A percentile compares a stretch with the other conserved stretches of the same genome.
Conservation (phyloP, 2,113 vertebrate genomes). For the Uria aalge region DNA sequence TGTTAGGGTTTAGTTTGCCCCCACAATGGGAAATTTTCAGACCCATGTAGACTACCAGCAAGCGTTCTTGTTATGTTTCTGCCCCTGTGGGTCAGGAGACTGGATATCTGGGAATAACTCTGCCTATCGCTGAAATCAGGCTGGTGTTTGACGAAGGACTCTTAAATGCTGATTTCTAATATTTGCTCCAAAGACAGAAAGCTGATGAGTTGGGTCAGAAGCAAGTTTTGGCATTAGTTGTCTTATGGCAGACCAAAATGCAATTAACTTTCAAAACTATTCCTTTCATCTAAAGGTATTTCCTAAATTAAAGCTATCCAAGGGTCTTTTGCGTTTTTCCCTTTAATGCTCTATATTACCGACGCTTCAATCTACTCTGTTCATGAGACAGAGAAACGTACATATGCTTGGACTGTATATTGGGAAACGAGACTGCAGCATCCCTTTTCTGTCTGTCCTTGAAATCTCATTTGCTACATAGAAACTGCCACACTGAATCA, state of each 20-base stretch:
- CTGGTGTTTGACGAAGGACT: background rate
- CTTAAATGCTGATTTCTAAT: background rate
- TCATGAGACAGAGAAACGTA: background rate
- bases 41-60: background rate
- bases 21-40: background rate
- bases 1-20: background rate
- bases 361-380: background rate
- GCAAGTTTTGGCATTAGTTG: conserved; percentile 49
- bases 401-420: background rate
- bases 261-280: background rate
- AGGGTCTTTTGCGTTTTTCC: background rate
- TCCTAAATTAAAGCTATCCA: background rate
- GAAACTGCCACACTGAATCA: background rate
- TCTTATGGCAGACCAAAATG: background rate
- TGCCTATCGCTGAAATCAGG: background rate
- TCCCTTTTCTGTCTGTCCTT: background rate
- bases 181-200: conserved; percentile 21
- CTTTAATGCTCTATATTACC: background rate
- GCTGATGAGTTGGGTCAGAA: conserved; percentile 43
- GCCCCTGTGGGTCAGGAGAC: background rate
- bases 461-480: background rate
- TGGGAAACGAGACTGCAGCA: background rate
- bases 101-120: background rate
- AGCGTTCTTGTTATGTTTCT: background rate
- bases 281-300: background rate